Conservation (phyloP, 2,113 vertebrate species). For the Myxocyprinus asiaticus region DNA sequence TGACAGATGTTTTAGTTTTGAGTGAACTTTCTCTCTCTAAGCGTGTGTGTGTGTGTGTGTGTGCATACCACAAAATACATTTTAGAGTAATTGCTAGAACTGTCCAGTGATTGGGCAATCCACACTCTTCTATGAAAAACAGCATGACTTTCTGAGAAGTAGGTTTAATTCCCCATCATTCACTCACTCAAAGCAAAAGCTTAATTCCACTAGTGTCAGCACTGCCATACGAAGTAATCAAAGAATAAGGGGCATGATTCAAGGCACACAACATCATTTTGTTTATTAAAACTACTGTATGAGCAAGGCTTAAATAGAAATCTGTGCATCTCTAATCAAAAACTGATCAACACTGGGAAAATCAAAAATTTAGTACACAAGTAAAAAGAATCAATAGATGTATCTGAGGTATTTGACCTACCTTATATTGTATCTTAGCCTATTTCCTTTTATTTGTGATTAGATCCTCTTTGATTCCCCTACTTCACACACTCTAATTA, state of each 20-base stretch:
- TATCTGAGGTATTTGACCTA: neutral
- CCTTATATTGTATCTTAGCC: neutral
- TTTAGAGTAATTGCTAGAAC: neutral
- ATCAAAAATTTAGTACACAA: neutral
- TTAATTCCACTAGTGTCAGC: neutral
- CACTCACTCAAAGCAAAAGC: neutral
- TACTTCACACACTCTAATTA: conserved; percentile 51
- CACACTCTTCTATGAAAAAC: neutral
- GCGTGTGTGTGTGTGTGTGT: conserved; percentile 4
- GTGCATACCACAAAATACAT: neutral
- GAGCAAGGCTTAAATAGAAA: no score
- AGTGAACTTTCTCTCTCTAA: no score
- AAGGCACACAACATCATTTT: neutral
- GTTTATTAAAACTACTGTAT: no score
- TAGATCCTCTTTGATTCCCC: neutral
- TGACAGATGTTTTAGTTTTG: no score
- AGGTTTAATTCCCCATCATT: neutral
- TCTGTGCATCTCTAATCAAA: no score
- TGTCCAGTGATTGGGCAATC: neutral
- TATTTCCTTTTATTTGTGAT: neutral
- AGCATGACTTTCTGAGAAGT: neutral
- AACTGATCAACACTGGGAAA: neutral
- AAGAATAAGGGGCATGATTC: neutral
- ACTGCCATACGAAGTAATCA: neutral
- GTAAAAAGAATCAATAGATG: neutral